Conservation (phyloP, 2,113 vertebrate genomes). For the Piliocolobus tephrosceles region DNA sequence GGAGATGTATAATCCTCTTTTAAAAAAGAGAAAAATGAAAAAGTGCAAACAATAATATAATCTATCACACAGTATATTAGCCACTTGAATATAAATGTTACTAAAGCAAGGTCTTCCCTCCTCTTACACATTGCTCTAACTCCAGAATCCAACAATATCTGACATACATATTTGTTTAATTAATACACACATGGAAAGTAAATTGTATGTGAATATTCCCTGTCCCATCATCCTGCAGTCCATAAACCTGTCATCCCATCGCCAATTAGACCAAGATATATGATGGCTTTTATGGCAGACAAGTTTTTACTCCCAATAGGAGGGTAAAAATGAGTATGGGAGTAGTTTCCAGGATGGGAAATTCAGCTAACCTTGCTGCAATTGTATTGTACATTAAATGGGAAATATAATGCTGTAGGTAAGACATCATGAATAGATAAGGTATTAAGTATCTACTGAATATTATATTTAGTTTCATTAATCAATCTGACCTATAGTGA, state of each 20-base stretch:
- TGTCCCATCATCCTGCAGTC: background rate
- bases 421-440: background rate
- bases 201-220: background rate
- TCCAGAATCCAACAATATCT: background rate
- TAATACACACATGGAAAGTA: background rate
- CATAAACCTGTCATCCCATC: background rate
- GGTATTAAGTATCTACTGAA: background rate
- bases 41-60: background rate
- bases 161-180: background rate
- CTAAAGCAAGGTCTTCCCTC: background rate
- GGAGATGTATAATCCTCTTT: background rate
- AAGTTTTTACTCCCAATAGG: background rate
- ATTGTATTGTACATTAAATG: background rate
- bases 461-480: background rate
- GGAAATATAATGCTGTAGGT: background rate
- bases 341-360: background rate
- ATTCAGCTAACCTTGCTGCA: background rate
- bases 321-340: background rate
- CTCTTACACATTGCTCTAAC: background rate
- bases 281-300: background rate
- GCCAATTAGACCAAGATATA: background rate
- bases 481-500: background rate
- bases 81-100: background rate
- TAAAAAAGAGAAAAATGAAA: background rate
- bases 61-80: background rate